Conservation (phyloP, 2,113 vertebrate genomes). For the Scomber colias region DNA sequence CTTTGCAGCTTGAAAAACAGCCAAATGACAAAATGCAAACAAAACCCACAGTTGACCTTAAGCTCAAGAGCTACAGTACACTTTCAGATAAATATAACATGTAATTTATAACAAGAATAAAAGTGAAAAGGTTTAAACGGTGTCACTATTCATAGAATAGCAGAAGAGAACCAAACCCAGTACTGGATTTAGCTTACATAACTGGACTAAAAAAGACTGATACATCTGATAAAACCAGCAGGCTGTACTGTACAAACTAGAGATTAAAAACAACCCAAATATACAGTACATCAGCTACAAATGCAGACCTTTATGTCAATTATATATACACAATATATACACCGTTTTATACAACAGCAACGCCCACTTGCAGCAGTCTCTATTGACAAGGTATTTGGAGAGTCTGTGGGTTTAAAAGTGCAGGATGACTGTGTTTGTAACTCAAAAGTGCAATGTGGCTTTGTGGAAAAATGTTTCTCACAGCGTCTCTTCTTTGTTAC, state of each 20-base stretch:
- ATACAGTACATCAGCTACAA: not conserved
- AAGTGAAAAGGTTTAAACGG: not conserved
- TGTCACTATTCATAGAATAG: conserved; percentile 75
- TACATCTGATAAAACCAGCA: conserved; percentile 5
- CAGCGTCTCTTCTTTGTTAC: not conserved
- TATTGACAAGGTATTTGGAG: not conserved
- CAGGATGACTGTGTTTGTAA: conserved; percentile 55
- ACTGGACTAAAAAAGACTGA: conserved; percentile 31
- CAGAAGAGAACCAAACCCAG: conserved; percentile 31
- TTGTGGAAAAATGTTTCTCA: not conserved
- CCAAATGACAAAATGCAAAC: conserved; percentile 46
- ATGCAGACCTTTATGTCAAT: conserved; percentile 20
- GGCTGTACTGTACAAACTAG: conserved; percentile 2
- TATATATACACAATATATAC: not conserved
- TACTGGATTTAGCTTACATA: conserved; percentile 51
- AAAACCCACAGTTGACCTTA: conserved; percentile 28
- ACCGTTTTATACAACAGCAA: conserved; percentile 4
- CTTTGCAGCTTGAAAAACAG: conserved; percentile 52
- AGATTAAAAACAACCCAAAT: conserved; percentile 41
- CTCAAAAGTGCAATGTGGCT: conserved; percentile 67
- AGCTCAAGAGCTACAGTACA: conserved; percentile 35
- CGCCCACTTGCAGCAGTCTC: conserved; percentile 4
- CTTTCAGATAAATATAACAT: conserved; percentile 9
- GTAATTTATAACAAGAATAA: not conserved
- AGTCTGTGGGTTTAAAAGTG: conserved; percentile 67